Base-by-base conservation (phyloP, 2,113 vertebrate genomes). In the Cryptotis parvus region DNA sequence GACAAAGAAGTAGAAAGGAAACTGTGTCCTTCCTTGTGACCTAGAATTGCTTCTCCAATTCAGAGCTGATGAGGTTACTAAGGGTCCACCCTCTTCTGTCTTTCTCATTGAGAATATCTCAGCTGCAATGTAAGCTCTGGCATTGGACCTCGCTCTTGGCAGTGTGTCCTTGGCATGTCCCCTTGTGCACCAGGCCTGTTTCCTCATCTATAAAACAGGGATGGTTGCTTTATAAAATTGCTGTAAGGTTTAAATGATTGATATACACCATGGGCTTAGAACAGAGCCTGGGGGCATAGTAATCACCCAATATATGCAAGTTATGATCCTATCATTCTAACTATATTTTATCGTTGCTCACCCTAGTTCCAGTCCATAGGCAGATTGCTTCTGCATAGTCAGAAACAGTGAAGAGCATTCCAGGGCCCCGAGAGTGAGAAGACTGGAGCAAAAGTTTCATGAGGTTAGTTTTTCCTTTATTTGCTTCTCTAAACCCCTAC, bases 391-490 rank as follows among this genome's bases (percentile, higher is more conserved):
- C 76, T 27, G 9, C 79, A 31, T 16, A 8, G 52, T 84, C 84
- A 78, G 69, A 77, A 70, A 78, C 4, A 20, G 4, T 58, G 15
- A 45, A 87, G 68, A 58, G 74, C 74, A 31, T 37, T 31, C 18
- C 8, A 22, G 24, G 39, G 9, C n/a, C 37, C 61, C 37, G 24
- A 83, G 35, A 58, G 55, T 35, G 1, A 9, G 9, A 55, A 70
- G 63, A 31, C 29, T 58, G n/a, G 8, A 72, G 26, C 27, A 12
- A 65, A 49, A n/a, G 9, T 35, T 84, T 39, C 70, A 6, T 14
- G 85, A 78, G 31, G 33, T 75, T 39, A 94, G 43, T 77, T 72
- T 82, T 84, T 61, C n/a, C 63, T 18, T 72, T n/a, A 87, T 68
- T 72, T 73, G 37, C 26, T 27, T 90, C 75, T 35, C 69, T 43